Conservation (phyloP, 2,888 invertebrate species). For the Acanthacorydalis orientalis region DNA sequence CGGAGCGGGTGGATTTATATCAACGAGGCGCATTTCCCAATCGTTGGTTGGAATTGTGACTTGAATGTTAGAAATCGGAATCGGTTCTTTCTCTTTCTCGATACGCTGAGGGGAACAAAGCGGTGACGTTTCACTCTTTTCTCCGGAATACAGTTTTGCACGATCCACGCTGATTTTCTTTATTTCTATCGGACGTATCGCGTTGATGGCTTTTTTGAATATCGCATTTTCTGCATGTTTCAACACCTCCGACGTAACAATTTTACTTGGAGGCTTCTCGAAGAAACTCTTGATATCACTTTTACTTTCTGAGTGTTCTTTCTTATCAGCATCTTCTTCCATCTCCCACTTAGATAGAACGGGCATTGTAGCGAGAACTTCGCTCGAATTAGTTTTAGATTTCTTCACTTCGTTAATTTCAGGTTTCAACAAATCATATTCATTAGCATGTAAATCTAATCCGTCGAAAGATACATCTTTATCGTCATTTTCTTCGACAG, state of each 20-base stretch:
- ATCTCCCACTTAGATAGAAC: slow-evolving; percentile 83
- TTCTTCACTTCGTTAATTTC: slow-evolving; percentile 24
- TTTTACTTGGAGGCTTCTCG: slow-evolving; percentile 41
- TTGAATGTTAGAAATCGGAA: slow-evolving; percentile 31
- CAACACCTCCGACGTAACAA: slow-evolving; percentile 68
- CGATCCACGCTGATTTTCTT: slow-evolving; percentile 55
- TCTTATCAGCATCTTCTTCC: slow-evolving; percentile 41
- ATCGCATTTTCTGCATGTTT: slow-evolving; percentile 85
- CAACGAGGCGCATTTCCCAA: slow-evolving; percentile 23
- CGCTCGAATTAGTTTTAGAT: slow-evolving; percentile 24
- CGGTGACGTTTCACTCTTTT: slow-evolving; percentile 16
- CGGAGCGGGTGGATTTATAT: slow-evolving; percentile 22
- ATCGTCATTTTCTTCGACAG: slow-evolving; percentile 23
- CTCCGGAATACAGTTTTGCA: slow-evolving; percentile 45
- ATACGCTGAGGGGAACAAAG: slow-evolving; percentile 10
- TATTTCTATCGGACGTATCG: slow-evolving; percentile 59
- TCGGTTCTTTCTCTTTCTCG: slow-evolving; percentile 10
- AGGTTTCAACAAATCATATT: slow-evolving; percentile 32
- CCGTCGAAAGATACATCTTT: slow-evolving; percentile 39
- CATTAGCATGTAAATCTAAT: slow-evolving; percentile 39
- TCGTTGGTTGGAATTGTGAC: slow-evolving; percentile 35
- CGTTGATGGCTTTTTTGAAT: slow-evolving; percentile 74
- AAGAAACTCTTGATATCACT: slow-evolving; percentile 17
- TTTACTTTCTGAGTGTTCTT: slow-evolving; percentile 29
- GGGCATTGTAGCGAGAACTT: slow-evolving; percentile 56